Conservation (phyloP, 2,113 vertebrate species). For the Tachysurus fulvidraco region DNA sequence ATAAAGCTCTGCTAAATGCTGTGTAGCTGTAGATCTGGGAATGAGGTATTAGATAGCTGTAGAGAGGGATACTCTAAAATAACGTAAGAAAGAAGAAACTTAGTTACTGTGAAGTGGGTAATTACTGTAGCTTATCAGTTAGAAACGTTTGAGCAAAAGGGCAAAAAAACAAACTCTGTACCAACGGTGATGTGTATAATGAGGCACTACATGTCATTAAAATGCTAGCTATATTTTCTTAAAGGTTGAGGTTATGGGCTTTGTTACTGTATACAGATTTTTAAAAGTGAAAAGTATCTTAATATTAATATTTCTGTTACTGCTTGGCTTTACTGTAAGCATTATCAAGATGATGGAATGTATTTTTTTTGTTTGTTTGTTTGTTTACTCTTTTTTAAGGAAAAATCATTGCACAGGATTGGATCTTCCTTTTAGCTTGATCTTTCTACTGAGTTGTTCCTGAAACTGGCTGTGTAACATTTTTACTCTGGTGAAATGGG, state of each 20-base stretch:
- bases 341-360: slow-evolving; percentile 1
- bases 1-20: background rate
- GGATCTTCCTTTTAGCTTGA: background rate
- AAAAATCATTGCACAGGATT: background rate
- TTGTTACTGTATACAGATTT: background rate
- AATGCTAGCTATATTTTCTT: background rate
- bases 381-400: background rate
- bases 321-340: background rate
- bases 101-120: background rate
- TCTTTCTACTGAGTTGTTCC: background rate
- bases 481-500: background rate
- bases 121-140: background rate
- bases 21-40: background rate
- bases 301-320: background rate
- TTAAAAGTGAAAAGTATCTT: background rate
- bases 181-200: background rate
- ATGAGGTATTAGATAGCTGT: background rate
- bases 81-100: background rate
- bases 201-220: background rate
- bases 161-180: background rate
- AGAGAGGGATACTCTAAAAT: background rate
- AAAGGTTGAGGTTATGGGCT: background rate
- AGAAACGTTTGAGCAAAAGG: background rate
- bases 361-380: too few relatives aligned
- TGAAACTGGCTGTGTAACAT: background rate